These are phyloP conservation scores for Timema cristinae DNA, from an alignment of 2,888 invertebrate genomes.

Conservation along the genomic window DNA sequence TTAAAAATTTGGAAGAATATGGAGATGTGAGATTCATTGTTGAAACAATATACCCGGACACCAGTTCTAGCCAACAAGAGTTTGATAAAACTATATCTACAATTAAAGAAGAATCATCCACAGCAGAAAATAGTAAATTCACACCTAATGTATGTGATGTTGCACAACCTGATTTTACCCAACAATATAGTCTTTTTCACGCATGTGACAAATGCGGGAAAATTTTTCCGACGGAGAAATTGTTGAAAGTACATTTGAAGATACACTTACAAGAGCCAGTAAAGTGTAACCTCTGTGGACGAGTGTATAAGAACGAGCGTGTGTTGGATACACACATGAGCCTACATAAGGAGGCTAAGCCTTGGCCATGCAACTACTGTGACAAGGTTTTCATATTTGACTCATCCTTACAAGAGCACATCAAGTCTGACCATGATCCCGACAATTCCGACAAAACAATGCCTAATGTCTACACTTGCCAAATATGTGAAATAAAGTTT, in stretches of 20 bases:
- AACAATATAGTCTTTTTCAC: background rate
- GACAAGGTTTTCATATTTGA: constrained; percentile 22
- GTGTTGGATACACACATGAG: constrained; percentile 22
- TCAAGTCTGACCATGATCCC: constrained; percentile 11
- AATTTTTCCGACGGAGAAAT: constrained; percentile 20
- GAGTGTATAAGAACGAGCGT: constrained; percentile 22
- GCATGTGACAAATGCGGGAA: constrained; percentile 18
- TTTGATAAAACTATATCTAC: too few relatives aligned
- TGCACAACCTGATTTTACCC: background rate
- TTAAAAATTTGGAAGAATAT: too few relatives aligned
- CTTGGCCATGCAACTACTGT: constrained; percentile 20
- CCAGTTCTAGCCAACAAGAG: too few relatives aligned
- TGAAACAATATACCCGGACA: too few relatives aligned
- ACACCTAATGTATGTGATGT: too few relatives aligned
- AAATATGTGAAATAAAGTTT: constrained; percentile 20
- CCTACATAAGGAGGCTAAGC: constrained; percentile 21
- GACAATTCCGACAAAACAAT: constrained; percentile 3
- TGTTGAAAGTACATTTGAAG: constrained; percentile 20
- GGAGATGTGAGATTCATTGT: too few relatives aligned
- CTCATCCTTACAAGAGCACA: constrained; percentile 20
- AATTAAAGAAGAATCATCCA: too few relatives aligned
- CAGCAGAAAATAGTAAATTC: too few relatives aligned
- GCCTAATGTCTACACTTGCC: constrained; percentile 15
- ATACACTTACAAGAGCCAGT: constrained; percentile 21
- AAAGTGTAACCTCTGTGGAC: constrained; percentile 21